These are phyloP conservation scores for Crotalus tigris DNA, from an alignment of 2,113 vertebrate genomes.

Conservation along the genomic window DNA sequence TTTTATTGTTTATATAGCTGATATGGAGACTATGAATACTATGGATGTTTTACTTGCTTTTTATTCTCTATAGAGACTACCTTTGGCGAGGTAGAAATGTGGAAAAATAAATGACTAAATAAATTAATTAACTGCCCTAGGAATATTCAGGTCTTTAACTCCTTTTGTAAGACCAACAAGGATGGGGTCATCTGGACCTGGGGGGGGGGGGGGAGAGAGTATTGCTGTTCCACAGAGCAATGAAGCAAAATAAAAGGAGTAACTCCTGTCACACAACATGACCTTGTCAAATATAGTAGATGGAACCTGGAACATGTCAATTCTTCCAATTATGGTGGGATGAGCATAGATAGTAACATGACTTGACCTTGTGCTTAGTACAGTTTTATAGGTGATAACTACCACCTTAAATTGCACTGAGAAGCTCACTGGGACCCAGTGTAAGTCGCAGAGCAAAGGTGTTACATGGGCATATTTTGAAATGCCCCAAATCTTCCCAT, in stretches of 20 bases:
- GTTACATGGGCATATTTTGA: neutral
- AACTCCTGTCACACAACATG: neutral
- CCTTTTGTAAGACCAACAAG: neutral
- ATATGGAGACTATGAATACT: neutral
- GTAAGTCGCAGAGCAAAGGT: neutral
- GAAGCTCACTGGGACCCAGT: neutral
- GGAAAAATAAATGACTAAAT: neutral
- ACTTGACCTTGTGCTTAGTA: neutral
- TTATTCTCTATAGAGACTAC: neutral
- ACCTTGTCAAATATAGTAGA: neutral
- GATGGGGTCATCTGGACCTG: neutral
- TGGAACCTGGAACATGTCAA: neutral
- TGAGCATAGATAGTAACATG: neutral
- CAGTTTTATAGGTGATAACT: neutral
- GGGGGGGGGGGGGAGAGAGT: too few species aligned
- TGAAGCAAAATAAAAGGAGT: neutral
- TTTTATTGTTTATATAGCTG: neutral
- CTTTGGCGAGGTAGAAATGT: neutral
- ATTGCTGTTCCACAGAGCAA: neutral
- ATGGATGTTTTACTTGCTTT: neutral
- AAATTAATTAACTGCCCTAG: neutral
- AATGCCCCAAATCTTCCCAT: neutral
- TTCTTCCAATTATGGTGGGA: neutral
- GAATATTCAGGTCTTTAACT: neutral
- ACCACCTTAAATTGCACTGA: neutral